Evolutionary conservation across 2,113 vertebrate genomes (phyloP).

Genomic region (Poicephalus gulielmi): DNA sequence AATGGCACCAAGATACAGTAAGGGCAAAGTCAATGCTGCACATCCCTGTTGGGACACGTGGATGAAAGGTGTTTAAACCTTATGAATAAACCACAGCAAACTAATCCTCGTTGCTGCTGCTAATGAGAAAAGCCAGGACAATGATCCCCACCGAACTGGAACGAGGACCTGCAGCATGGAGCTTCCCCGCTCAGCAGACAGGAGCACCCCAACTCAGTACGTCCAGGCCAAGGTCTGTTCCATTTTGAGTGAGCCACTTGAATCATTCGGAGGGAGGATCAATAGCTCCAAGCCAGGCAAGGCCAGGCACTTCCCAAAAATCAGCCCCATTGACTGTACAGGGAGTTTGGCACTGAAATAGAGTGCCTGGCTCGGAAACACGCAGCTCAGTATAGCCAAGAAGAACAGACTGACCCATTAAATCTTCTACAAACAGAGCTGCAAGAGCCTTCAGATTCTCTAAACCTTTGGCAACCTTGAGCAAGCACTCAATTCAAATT

Average conservation of each 20-base stretch:
- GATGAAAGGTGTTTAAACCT: not conserved
- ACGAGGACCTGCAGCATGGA: rapidly evolving
- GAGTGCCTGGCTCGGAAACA: not conserved
- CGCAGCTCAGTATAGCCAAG: not conserved
- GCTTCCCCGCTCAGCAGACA: not conserved
- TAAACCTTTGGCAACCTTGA: not conserved
- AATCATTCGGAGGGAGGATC: rapidly evolving
- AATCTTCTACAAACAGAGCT: not conserved
- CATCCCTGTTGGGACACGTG: rapidly evolving
- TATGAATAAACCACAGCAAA: not conserved
- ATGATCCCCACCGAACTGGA: rapidly evolving
- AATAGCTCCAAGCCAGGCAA: not conserved
- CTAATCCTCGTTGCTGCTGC: not conserved
- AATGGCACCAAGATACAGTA: not conserved
- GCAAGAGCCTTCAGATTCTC: not conserved
- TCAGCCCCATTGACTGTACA: not conserved
- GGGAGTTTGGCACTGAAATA: not conserved
- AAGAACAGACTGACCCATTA: constrained; percentile 25
- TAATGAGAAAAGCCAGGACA: not conserved
- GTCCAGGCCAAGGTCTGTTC: not conserved
- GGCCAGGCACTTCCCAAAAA: not conserved
- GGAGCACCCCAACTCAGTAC: rapidly evolving
- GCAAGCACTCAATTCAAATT: not conserved
- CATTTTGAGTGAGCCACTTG: not conserved
- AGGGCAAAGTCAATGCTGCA: not conserved